Conservation (phyloP, 2,797 vertebrate genomes). For the Girardinus metallicus region DNA sequence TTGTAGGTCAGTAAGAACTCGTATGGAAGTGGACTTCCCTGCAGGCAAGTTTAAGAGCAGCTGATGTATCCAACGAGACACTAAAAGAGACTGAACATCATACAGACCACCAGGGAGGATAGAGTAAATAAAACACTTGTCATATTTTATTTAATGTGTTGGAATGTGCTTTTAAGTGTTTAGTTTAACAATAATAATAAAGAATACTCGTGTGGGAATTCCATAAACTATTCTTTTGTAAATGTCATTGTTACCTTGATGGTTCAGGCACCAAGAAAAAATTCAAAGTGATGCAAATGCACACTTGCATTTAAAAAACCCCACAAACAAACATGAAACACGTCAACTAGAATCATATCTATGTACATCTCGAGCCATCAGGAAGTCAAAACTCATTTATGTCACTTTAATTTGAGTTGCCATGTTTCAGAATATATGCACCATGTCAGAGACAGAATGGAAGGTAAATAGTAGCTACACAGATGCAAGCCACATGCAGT, state of each 20-base stretch:
- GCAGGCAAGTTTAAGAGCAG: constrained; percentile 19
- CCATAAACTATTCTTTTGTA: constrained; percentile 10
- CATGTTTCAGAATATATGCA: constrained; percentile 70
- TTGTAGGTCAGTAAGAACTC: neutral
- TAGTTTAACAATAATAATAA: constrained; percentile 29
- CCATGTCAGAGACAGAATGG: constrained; percentile 39
- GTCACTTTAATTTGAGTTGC: constrained; percentile 54
- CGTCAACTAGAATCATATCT: constrained; percentile 65
- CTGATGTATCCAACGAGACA: constrained; percentile 43
- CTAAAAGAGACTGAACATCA: constrained; percentile 39
- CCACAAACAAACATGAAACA: constrained; percentile 44
- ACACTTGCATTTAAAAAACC: constrained; percentile 8
- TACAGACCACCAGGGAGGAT: constrained; percentile 27
- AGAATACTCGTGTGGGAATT: constrained; percentile 36
- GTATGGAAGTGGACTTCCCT: constrained; percentile 3
- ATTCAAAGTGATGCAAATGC: constrained; percentile 21
- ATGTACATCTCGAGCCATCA: constrained; percentile 58
- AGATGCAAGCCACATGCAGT: neutral
- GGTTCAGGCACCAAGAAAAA: constrained; percentile 49
- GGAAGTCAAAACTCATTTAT: constrained; percentile 59
- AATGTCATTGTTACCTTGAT: constrained; percentile 33
- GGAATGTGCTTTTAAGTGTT: constrained; percentile 39
- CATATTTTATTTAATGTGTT: constrained; percentile 58
- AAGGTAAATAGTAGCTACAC: constrained; percentile 25
- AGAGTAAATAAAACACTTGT: constrained; percentile 47